Evolutionary conservation across 2,888 invertebrate genomes (phyloP).

Genomic region (Stenodera caucasica): DNA sequence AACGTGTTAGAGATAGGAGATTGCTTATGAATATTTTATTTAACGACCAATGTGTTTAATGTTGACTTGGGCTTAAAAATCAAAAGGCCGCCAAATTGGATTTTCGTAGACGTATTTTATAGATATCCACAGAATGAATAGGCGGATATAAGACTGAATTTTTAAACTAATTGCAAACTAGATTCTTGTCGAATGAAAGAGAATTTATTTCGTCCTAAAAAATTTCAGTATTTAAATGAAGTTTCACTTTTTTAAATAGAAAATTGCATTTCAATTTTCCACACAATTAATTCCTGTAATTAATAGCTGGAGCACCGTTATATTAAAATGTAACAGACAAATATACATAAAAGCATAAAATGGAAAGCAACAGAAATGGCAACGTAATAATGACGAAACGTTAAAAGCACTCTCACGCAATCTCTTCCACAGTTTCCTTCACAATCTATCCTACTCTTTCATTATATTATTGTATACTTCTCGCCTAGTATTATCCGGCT

Average conservation of each 20-base stretch:
- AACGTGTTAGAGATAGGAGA: conserved; percentile 10
- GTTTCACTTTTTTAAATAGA: no score
- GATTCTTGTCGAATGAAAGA: no score
- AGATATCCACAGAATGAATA: not conserved
- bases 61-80: conserved; percentile 26
- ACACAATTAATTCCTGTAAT: not conserved
- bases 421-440: not conserved
- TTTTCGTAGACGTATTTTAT: conserved; percentile 7
- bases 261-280: not conserved
- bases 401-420: not conserved
- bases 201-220: no score
- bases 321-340: not conserved
- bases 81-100: conserved; percentile 26
- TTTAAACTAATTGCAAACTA: conserved; percentile 21
- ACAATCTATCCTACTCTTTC: not conserved
- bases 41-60: conserved; percentile 20
- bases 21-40: conserved; percentile 26
- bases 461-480: not conserved
- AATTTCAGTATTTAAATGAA: no score
- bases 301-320: not conserved
- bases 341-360: not conserved
- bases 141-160: not conserved
- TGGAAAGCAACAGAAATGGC: not conserved
- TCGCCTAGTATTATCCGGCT: not conserved
- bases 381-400: not conserved